Evolutionary conservation across 1,140 invertebrate genomes (phyloP).

Genomic region (Telenomus remus): DNA sequence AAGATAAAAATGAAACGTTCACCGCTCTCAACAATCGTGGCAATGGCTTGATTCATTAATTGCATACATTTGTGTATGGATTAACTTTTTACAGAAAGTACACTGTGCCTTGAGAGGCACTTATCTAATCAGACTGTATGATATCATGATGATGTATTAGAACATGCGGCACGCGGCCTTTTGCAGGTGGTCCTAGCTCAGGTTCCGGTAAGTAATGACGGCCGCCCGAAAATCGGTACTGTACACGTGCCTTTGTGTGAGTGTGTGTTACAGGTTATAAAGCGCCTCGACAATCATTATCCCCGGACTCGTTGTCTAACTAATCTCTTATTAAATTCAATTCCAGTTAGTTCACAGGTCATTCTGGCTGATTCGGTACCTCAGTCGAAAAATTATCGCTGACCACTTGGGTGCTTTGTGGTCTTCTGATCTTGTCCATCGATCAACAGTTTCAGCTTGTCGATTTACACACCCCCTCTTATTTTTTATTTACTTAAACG

Average conservation of each 20-base stretch:
- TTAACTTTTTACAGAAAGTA: slow-evolving; percentile 76
- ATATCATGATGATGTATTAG: slow-evolving; percentile 76
- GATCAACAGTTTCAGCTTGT: slow-evolving; percentile 47
- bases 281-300: slow-evolving; percentile 42
- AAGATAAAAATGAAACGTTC: slow-evolving; percentile 26
- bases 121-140: slow-evolving; percentile 73
- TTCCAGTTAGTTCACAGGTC: slow-evolving; percentile 68
- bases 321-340: slow-evolving; percentile 62
- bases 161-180: slow-evolving; percentile 74
- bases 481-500: slow-evolving; percentile 17
- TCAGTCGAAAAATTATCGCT: slow-evolving; percentile 37
- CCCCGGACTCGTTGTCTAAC: slow-evolving; percentile 37
- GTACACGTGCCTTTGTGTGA: slow-evolving; percentile 65
- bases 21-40: slow-evolving; percentile 52
- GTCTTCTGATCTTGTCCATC: slow-evolving; percentile 45
- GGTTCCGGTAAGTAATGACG: slow-evolving; percentile 73
- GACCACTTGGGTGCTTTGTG: slow-evolving; percentile 39
- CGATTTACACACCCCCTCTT: slow-evolving; percentile 15
- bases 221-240: slow-evolving; percentile 70
- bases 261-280: slow-evolving; percentile 70
- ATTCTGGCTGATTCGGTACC: slow-evolving; percentile 68
- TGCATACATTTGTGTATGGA: slow-evolving; percentile 74
- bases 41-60: slow-evolving; percentile 65
- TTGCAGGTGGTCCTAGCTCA: slow-evolving; percentile 72
- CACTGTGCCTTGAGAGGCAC: slow-evolving; percentile 70